Conservation (phyloP, 2,113 vertebrate species). For the Caranx ignobilis region DNA sequence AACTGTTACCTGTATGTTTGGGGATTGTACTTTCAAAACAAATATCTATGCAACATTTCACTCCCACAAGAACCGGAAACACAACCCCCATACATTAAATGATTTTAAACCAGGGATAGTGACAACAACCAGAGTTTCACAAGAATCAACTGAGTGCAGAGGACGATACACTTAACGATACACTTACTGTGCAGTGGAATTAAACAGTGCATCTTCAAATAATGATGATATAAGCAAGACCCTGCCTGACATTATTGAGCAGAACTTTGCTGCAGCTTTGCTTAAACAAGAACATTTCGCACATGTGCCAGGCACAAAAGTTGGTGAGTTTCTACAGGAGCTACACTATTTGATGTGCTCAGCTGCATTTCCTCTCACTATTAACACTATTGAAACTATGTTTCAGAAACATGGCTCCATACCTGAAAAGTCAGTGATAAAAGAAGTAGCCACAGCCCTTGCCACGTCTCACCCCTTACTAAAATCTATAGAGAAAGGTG, state of each 20-base stretch:
- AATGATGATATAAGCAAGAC: background rate
- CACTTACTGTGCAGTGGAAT: no score
- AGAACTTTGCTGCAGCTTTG: conserved; percentile 24
- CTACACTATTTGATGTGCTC: conserved; percentile 19
- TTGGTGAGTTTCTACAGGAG: conserved; percentile 42
- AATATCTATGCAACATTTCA: conserved; percentile 44
- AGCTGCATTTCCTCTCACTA: conserved; percentile 7
- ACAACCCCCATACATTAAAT: conserved; percentile 31
- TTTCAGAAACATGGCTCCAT: no score
- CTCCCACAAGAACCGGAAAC: conserved; percentile 43
- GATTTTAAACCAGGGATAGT: conserved; percentile 47
- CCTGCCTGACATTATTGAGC: conserved; percentile 31
- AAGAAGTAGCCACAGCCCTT: no score
- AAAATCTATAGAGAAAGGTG: conserved; percentile 33
- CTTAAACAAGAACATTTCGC: conserved; percentile 49
- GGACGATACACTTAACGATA: background rate
- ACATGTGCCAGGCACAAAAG: conserved; percentile 46
- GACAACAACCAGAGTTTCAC: conserved; percentile 7
- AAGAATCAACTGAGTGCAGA: background rate
- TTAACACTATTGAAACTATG: no score
- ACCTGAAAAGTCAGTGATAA: no score
- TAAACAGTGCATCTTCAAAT: background rate
- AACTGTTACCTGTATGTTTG: conserved; percentile 31
- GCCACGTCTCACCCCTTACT: background rate
- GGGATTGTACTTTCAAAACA: background rate